Conservation (phyloP, 2,113 vertebrate species). For the Lepisosteus osseus region DNA sequence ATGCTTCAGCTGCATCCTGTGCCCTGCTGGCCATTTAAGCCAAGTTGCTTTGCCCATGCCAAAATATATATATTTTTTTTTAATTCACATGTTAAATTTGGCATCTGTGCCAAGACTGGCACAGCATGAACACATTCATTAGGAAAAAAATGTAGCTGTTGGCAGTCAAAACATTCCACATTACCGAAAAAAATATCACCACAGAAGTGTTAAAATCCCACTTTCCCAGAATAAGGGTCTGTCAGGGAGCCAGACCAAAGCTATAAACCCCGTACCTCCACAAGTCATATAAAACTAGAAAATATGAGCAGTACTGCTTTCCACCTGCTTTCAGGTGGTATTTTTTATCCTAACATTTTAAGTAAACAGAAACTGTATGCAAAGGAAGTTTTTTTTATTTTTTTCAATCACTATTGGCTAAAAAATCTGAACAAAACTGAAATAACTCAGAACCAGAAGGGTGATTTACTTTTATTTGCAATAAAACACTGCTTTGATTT, state of each 20-base stretch:
- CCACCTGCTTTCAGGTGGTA: neutral
- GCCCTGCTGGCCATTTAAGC: neutral
- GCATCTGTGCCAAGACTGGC: neutral
- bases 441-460: too few relatives aligned
- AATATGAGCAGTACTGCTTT: neutral
- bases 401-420: too few relatives aligned
- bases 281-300: neutral
- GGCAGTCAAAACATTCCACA: constrained; percentile 19
- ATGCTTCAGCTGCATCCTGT: neutral
- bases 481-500: too few relatives aligned
- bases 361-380: neutral
- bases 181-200: constrained; percentile 1
- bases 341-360: neutral
- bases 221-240: neutral
- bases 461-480: too few relatives aligned
- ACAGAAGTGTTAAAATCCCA: constrained; percentile 13
- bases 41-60: neutral
- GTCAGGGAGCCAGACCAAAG: neutral
- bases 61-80: neutral
- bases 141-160: constrained; percentile 5
- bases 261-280: constrained; percentile 1
- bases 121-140: constrained; percentile 22
- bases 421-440: too few relatives aligned
- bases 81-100: neutral
- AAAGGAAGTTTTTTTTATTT: too few relatives aligned